Base-by-base conservation (phyloP, 1,140 invertebrate genomes). In the Rhynchophorus ferrugineus region DNA sequence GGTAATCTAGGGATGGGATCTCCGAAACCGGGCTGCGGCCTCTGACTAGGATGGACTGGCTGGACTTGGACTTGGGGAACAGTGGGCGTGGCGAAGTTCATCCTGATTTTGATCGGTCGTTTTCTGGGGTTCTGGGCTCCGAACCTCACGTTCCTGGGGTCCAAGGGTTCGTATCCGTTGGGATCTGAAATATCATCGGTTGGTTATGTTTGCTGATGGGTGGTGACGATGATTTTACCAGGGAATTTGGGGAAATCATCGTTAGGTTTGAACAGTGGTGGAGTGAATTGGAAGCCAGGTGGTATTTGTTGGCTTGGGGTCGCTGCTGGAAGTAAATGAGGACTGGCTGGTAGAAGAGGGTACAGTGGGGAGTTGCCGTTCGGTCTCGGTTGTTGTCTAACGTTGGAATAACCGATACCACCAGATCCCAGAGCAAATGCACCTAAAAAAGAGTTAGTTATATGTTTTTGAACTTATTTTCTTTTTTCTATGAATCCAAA, bases 111-210 rank as follows among this genome's bases (percentile, higher is more conserved):
- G 2, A 61, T 3, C 9, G 46, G 49, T 14, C 56, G 48, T 16
- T 47, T 44, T 21, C 43, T 47, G 1, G 49, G 51, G 33, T 39
- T 34, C 35, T 56, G 56, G n/a, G 18, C 24, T 8, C 62, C 62
- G 43, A 64, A 64, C 11, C 61, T 44, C 14, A 55, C 53, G n/a
- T 42, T 33, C 21, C 49, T 56, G 3, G 60, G 58, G 16, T 50
- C 44, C n/a, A 64, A 45, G 37, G 50, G 56, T 55, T 64, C 62
- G 36, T 64, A 64, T 1, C 59, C 58, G 44, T 64, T 64, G 33
- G 47, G 51, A 46, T 64, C 62, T 57, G 18, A 39, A 39, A 14
- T 17, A 2, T 39, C 14, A 39, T 39, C 18, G 3, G 9, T 39
- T 17, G 13, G 19, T 11, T 35, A 44, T 16, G 11, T 42, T 38